Evolutionary conservation across 2,888 invertebrate species (phyloP), one percentile per base, ranked within the genome.

Genomic region (Drosophila subsilvestris): DNA sequence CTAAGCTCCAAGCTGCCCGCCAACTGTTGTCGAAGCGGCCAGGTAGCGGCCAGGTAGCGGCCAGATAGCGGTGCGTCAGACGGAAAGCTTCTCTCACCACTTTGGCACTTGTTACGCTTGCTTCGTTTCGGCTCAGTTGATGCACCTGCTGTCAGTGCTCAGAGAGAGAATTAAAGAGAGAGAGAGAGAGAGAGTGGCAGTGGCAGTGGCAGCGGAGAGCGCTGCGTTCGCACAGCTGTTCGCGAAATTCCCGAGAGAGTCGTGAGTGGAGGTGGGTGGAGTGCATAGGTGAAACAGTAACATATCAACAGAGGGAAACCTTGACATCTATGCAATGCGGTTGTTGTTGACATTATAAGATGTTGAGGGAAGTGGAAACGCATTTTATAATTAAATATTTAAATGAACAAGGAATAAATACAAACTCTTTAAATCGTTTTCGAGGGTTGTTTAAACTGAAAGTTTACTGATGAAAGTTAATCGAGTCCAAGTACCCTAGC

Each of bases 11-110:
- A 20, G 25, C 18, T 37, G 14, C 32, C 18, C 25, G 20, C 12
- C 47, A 51, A 47, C 75, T n/a, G 69, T 45, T 37, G 67, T 70
- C 71, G 71, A 80, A 83, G 75, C 78, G 80, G 83, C 74, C 72
- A 29, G 14, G 14, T 22, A 50, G 43, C 4, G 20, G 20, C n/a
- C n/a, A n/a, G 20, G 20, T 20, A 20, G 20, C 48, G 42, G 6
- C 32, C 37, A 12, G 51, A 14, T 14, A 44, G 44, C 44, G 25
- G 50, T 2, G 10, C 50, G 50, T 29, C 55, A 32, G 44, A 55
- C 48, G 48, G 49, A 65, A 53, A 60, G 60, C 60, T 54, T 25
- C 25, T 29, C 42, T 54, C 48, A n/a, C 37, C 29, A 20, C 51
- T 25, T n/a, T 2, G 29, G 32, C 66, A 66, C 66, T 66, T 73